phyloP scores from a whole-genome alignment of 2,113 vertebrate genomes.

The Syngnathus floridae region DNA sequence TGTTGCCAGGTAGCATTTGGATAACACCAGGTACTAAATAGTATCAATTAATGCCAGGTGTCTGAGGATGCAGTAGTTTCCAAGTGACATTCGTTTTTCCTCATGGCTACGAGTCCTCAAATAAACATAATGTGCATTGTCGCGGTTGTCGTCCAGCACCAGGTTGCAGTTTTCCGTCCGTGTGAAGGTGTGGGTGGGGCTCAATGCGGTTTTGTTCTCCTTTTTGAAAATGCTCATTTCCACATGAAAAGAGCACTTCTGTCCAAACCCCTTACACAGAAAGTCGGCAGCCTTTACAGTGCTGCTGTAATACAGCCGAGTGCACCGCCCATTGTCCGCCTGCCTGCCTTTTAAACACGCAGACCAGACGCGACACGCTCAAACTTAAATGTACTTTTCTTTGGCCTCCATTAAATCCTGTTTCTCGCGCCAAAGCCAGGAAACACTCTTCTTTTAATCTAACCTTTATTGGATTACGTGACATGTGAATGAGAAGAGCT shows the following conservation, averaged over 20 bases:
- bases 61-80: no score
- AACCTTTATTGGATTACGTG: constrained; percentile 3
- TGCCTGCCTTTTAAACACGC: background rate
- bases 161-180: background rate
- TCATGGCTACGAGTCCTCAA: background rate
- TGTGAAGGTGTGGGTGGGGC: background rate
- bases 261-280: constrained; percentile 66
- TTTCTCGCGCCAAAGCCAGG: background rate
- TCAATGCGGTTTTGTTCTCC: constrained; percentile 6
- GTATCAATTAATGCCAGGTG: no score
- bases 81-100: background rate
- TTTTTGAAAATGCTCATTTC: constrained; percentile 58
- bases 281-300: constrained; percentile 55
- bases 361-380: constrained; percentile 5
- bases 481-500: background rate
- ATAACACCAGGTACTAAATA: no score
- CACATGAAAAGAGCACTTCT: constrained; percentile 66
- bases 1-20: no score
- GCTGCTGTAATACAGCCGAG: constrained; percentile 41
- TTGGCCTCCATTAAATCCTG: constrained; percentile 4
- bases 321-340: constrained; percentile 40
- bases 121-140: background rate
- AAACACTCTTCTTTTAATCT: background rate
- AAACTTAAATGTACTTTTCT: constrained; percentile 7
- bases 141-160: background rate